Evolutionary conservation across 2,888 invertebrate genomes (phyloP), one percentile per base, ranked within the genome.

Genomic region (Pachymerium ferrugineum): DNA sequence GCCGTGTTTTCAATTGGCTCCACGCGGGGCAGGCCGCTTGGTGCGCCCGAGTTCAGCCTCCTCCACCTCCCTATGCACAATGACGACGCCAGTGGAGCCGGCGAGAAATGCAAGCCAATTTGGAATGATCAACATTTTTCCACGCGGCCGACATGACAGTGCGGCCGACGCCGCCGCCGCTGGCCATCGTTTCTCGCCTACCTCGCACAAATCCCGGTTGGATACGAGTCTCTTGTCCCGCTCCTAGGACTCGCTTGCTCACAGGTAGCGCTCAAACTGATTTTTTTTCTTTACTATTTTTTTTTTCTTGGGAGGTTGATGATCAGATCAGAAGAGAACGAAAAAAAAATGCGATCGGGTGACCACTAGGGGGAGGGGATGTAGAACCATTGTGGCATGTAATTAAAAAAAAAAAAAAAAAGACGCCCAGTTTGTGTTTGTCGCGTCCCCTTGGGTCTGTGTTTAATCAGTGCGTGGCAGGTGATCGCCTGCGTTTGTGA

Each of bases 21-120:
- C 54, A 54, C 54, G 54, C 54, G 54, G 54, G 54, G 54, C 54
- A 54, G 54, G 54, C 54, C 54, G 54, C 54, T 71, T 33, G 71
- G 71, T 33, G 54, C 72, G 72, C 54, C 29, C 29, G 29, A 29
- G 54, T 47, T 28, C 72, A 71, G 35, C 25, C 33, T 35, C 71
- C 71, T 71, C 54, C 28, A 38, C 54, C 38, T 47, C 30, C 72
- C 38, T 72, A 72, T 72, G 72, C 72, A 72, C 72, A 47, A 47
- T 47, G 28, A 54, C 42, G 72, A 47, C 54, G 72, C 38, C 72
- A 72, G 28, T 29, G 72, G 54, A 72, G 72, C 72, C 42, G 72
- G 38, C 42, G 42, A 72, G 72, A 72, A 72, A 72, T 72, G 72
- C 72, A 54, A 72, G 54, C 72, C 72, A 54, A 71, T 71, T 71